A percentile compares a stretch with the other conserved stretches of the same genome.
Evolutionary conservation across 2,888 invertebrate species (phyloP).

Genomic region (Caenorhabditis japonica): DNA sequence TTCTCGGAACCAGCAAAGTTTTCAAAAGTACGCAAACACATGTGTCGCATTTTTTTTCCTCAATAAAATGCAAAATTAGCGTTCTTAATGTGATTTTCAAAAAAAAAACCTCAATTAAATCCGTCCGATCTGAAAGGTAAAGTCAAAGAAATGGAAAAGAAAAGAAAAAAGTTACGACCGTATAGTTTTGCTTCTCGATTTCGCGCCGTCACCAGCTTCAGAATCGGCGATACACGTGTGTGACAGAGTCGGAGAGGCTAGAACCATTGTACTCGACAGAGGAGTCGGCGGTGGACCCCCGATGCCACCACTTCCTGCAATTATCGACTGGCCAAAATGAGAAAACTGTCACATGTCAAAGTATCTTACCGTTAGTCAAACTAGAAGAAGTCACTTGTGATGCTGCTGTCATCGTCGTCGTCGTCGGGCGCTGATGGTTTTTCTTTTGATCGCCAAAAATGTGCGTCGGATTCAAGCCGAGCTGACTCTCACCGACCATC

Average conservation of each 20-base stretch:
- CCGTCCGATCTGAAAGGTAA: background rate
- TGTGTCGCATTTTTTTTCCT: too few relatives aligned
- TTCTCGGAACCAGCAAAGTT: too few relatives aligned
- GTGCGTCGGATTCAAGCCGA: conserved; percentile 29
- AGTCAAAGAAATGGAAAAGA: background rate
- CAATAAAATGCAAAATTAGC: too few relatives aligned
- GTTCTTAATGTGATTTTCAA: background rate
- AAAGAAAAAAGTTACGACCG: conserved; percentile 3
- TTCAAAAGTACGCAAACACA: too few relatives aligned
- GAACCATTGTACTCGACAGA: conserved; percentile 49
- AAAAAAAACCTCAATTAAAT: background rate
- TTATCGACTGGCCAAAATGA: conserved; percentile 9
- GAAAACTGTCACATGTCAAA: background rate
- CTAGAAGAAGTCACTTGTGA: conserved; percentile 50
- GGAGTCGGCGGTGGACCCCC: conserved; percentile 57
- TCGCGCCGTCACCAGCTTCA: too few relatives aligned
- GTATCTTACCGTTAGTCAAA: conserved; percentile 41
- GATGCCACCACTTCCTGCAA: conserved; percentile 48
- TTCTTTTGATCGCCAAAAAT: too few relatives aligned
- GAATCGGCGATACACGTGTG: conserved; percentile 19
- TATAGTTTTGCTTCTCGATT: conserved; percentile 11
- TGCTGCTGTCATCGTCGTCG: conserved; percentile 11
- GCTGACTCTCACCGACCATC: conserved; percentile 66
- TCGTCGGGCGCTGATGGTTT: conserved; percentile 5
- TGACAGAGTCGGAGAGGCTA: conserved; percentile 56